These are phyloP conservation scores for Nerophis lumbriciformis DNA, from an alignment of 2,113 vertebrate species.

Conservation along the genomic window DNA sequence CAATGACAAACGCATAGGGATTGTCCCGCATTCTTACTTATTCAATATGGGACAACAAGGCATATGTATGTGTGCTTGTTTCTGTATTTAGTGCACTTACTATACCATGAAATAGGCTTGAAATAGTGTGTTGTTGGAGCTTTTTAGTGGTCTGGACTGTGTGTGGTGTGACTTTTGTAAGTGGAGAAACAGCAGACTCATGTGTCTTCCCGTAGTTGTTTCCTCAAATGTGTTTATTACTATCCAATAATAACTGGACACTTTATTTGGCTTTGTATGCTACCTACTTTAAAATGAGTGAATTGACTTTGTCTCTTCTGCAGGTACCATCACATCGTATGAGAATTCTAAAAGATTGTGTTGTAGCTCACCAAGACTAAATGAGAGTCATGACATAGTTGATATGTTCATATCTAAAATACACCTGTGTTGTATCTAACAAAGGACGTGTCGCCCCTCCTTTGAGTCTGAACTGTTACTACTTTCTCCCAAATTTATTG, in stretches of 20 bases:
- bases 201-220: constrained; percentile 67
- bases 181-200: constrained; percentile 63
- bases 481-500: constrained; percentile 68
- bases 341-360: constrained; percentile 49
- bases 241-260: constrained; percentile 35
- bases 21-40: constrained; percentile 63
- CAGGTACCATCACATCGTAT: constrained; percentile 37
- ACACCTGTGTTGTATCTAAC: constrained; percentile 63
- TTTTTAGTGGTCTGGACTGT: constrained; percentile 73
- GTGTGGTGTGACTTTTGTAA: constrained; percentile 75
- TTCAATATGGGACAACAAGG: constrained; percentile 58
- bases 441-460: constrained; percentile 46
- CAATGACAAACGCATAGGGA: constrained; percentile 59
- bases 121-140: constrained; percentile 75
- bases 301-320: constrained; percentile 33
- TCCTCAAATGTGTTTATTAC: constrained; percentile 47
- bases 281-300: constrained; percentile 53
- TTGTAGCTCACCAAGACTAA: constrained; percentile 53
- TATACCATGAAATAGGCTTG: constrained; percentile 78
- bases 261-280: constrained; percentile 58
- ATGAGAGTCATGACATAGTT: constrained; percentile 57
- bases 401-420: constrained; percentile 63
- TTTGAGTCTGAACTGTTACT: constrained; percentile 67
- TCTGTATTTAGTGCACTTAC: constrained; percentile 75
- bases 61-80: constrained; percentile 66